Percentiles rank a stretch among this genome's conserved stretches.
Conservation (phyloP, 2,797 vertebrate genomes). For the Pipistrellus nathusii region DNA sequence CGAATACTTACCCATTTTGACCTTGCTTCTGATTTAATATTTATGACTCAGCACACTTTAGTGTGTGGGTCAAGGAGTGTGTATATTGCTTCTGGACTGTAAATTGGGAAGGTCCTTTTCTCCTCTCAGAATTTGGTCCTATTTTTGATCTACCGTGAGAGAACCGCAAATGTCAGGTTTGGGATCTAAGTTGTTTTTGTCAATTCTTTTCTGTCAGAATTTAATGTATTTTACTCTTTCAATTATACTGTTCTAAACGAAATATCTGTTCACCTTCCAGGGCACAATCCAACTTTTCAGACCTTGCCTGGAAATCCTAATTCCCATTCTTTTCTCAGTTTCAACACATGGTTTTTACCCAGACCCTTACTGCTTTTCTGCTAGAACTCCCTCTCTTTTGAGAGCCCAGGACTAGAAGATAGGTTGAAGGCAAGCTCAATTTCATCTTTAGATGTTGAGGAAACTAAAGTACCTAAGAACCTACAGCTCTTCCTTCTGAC, state of each 20-base stretch:
- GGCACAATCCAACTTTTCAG: not conserved
- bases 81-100: conserved; percentile 47
- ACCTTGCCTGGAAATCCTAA: not conserved
- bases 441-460: conserved; percentile 35
- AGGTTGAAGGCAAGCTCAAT: not conserved
- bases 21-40: conserved; percentile 74
- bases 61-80: conserved; percentile 52
- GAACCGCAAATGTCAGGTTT: not conserved
- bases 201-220: conserved; percentile 2
- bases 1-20: conserved; percentile 51
- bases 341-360: not conserved
- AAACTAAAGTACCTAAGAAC: conserved; percentile 25
- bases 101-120: conserved; percentile 12
- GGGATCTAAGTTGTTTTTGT: conserved; percentile 23
- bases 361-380: conserved; percentile 6
- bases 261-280: not conserved
- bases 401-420: not conserved
- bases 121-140: conserved; percentile 17
- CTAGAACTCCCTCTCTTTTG: conserved; percentile 1
- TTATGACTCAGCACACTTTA: conserved; percentile 81
- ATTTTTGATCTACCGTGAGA: conserved; percentile 9
- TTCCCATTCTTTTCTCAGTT: not conserved
- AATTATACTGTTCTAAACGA: conserved; percentile 11
- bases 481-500: not conserved
- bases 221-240: conserved; percentile 29